These are phyloP conservation scores for Brachionus angularis DNA, from an alignment of 1,140 invertebrate species.

Conservation along the genomic window DNA sequence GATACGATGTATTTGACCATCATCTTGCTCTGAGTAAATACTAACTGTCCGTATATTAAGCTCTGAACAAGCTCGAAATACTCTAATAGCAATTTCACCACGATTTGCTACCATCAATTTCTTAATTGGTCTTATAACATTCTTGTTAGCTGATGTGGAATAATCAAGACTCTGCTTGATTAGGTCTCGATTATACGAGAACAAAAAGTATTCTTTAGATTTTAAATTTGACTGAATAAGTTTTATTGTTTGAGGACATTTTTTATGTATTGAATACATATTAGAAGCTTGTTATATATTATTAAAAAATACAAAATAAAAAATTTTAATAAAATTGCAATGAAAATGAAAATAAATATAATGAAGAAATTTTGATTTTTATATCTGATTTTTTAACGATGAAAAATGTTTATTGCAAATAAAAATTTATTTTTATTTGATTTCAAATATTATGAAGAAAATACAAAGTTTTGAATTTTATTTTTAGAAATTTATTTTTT, in stretches of 20 bases:
- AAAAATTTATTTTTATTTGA: too few relatives aligned
- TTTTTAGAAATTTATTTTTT: too few relatives aligned
- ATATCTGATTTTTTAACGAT: too few relatives aligned
- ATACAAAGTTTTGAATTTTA: too few relatives aligned
- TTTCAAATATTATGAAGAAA: too few relatives aligned
- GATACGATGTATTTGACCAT: constrained; percentile 92
- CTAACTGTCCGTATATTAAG: constrained; percentile 88
- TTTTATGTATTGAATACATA: not conserved
- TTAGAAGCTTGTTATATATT: too few relatives aligned
- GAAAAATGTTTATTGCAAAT: too few relatives aligned
- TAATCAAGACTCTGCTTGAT: not conserved
- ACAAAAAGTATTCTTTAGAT: not conserved
- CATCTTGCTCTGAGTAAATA: constrained; percentile 96
- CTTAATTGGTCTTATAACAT: constrained; percentile 21
- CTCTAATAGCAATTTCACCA: constrained; percentile 92
- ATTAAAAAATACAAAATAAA: too few relatives aligned
- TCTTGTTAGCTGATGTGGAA: not conserved
- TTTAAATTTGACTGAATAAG: not conserved
- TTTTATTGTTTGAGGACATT: not conserved
- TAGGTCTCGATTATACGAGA: not conserved
- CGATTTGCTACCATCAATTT: constrained; percentile 44
- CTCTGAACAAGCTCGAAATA: constrained; percentile 95
- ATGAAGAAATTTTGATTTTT: too few relatives aligned
- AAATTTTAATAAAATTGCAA: too few relatives aligned
- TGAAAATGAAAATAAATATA: too few relatives aligned